Percentiles rank a stretch among this genome's conserved stretches.
phyloP scores from a whole-genome alignment of 2,888 invertebrate genomes.

The Campoplex nolae region DNA sequence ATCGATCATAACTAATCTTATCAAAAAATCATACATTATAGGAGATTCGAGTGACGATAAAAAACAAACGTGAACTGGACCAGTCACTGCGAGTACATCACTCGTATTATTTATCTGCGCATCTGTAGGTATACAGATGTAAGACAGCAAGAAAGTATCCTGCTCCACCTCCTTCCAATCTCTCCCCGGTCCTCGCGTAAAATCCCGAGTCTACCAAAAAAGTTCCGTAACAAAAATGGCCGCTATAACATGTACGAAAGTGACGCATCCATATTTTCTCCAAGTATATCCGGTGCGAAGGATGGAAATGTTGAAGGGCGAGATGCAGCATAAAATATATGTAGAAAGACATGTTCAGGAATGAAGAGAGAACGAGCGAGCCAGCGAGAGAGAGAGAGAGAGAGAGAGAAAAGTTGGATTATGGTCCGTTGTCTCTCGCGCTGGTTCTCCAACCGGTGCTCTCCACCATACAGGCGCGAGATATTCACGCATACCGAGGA shows the following conservation, averaged over 20 bases:
- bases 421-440: constrained; percentile 59
- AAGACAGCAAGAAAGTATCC: not conserved
- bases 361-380: constrained; percentile 33
- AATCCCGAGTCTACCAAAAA: constrained; percentile 4
- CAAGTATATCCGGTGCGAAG: constrained; percentile 9
- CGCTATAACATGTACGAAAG: constrained; percentile 11
- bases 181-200: not conserved
- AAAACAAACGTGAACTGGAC: not conserved
- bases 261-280: constrained; percentile 15
- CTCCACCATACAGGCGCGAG: constrained; percentile 69
- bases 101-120: not conserved
- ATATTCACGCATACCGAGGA: constrained; percentile 79
- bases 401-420: constrained; percentile 33
- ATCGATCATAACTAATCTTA: not conserved
- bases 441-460: constrained; percentile 41
- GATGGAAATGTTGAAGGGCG: constrained; percentile 17
- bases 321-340: not conserved
- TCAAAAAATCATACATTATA: not conserved
- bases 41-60: not conserved
- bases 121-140: not conserved
- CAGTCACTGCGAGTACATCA: not conserved
- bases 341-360: constrained; percentile 33
- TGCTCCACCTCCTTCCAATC: not conserved
- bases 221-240: not conserved
- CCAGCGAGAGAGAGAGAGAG: not conserved